These are phyloP conservation scores for Temnothorax rugatulus DNA, from an alignment of 2,888 invertebrate species.

Conservation along the genomic window DNA sequence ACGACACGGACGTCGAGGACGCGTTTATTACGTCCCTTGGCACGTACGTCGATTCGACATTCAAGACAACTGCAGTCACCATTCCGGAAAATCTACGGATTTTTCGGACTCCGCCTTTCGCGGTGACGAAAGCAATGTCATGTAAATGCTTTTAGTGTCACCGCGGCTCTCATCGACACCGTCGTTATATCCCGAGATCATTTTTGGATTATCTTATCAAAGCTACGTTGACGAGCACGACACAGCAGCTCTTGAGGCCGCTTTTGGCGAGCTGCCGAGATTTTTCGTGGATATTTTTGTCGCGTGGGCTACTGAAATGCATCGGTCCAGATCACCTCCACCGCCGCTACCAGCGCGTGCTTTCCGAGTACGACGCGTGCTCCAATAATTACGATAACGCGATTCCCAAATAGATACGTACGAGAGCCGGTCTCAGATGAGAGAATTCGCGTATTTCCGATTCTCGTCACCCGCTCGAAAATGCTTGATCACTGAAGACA, in stretches of 20 bases:
- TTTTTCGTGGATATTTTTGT: conserved; percentile 83
- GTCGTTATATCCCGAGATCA: background rate
- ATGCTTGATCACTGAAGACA: background rate
- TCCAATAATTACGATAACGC: background rate
- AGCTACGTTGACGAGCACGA: conserved; percentile 54
- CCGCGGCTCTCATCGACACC: background rate
- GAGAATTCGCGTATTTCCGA: conserved; percentile 6
- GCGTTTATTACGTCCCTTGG: conserved; percentile 19
- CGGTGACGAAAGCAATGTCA: background rate
- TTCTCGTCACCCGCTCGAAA: background rate
- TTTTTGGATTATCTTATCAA: conserved; percentile 79
- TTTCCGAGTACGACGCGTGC: background rate
- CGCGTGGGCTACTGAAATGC: conserved; percentile 43
- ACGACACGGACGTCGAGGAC: conserved; percentile 1
- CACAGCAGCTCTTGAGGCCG: conserved; percentile 74
- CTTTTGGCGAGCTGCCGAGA: conserved; percentile 83
- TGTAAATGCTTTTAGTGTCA: background rate
- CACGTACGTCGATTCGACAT: conserved; percentile 26
- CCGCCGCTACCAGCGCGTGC: conserved; percentile 1
- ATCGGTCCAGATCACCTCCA: conserved; percentile 18
- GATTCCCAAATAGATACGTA: background rate
- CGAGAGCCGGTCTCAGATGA: background rate
- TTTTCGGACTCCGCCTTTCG: background rate
- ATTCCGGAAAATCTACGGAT: background rate
- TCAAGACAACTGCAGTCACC: background rate